Evolutionary conservation across 2,888 invertebrate genomes (phyloP).

Genomic region (Scaptomyza flava): DNA sequence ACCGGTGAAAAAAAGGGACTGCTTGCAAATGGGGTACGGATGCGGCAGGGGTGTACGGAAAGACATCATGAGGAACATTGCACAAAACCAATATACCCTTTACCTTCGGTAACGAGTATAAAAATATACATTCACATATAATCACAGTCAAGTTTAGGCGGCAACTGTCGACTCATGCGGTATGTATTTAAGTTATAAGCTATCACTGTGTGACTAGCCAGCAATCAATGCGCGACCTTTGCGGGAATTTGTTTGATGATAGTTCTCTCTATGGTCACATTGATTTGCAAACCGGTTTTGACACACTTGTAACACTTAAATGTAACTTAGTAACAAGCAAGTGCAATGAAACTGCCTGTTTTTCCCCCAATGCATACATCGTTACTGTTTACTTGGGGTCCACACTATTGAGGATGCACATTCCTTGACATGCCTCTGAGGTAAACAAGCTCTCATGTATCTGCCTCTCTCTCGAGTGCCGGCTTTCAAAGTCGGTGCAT

Average conservation of each 20-base stretch:
- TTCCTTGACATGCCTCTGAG: conserved; percentile 39
- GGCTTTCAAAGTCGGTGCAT: conserved; percentile 50
- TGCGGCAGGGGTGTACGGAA: no score
- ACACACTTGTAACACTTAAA: conserved; percentile 1
- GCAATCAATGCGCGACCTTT: conserved; percentile 48
- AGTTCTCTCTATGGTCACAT: conserved; percentile 39
- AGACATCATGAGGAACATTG: no score
- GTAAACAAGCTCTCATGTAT: conserved; percentile 30
- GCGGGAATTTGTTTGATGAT: conserved; percentile 32
- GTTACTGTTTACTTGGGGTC: conserved; percentile 43
- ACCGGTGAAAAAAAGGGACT: no score
- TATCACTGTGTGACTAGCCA: neutral
- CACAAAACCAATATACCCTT: no score
- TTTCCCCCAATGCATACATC: conserved; percentile 9
- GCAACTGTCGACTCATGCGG: conserved; percentile 22
- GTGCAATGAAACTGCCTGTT: conserved; percentile 5
- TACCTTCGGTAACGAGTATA: neutral
- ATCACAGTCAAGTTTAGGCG: conserved; percentile 57
- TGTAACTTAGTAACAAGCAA: conserved; percentile 39
- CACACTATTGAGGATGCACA: conserved; percentile 51
- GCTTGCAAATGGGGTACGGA: no score
- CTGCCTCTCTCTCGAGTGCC: conserved; percentile 24
- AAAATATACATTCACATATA: neutral
- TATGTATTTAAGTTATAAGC: neutral
- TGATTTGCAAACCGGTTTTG: conserved; percentile 46